phyloP scores from a whole-genome alignment of 2,113 vertebrate species.

The Emydocephalus ijimae region DNA sequence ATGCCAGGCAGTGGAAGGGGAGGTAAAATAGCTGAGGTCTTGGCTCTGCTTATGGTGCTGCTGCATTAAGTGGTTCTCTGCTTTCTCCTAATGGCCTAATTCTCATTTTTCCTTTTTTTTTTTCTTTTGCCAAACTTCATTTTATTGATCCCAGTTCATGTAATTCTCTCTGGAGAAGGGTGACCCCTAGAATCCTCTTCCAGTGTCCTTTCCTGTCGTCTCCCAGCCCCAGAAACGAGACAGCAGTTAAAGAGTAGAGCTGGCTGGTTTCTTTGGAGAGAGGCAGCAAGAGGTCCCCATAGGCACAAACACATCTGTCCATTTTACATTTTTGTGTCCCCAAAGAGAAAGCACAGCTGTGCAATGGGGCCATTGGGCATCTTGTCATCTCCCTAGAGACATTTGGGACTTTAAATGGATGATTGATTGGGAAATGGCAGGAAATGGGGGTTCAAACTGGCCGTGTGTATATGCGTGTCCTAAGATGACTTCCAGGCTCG shows the following conservation, averaged over 20 bases:
- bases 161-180: neutral
- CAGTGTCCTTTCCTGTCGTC: neutral
- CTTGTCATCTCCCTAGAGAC: neutral
- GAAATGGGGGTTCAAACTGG: neutral
- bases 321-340: neutral
- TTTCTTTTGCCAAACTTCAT: neutral
- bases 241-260: neutral
- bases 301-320: neutral
- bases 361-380: neutral
- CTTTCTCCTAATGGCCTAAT: neutral
- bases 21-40: neutral
- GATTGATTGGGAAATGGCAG: conserved; percentile 23
- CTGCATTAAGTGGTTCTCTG: neutral
- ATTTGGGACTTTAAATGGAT: neutral
- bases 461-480: neutral
- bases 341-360: neutral
- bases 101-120: neutral
- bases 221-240: neutral
- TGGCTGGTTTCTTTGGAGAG: neutral
- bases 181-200: neutral
- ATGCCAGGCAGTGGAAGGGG: neutral
- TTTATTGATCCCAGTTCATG: neutral
- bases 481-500: neutral
- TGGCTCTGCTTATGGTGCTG: too few relatives aligned
- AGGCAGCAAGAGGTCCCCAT: neutral